Base-by-base conservation (phyloP, 2,888 invertebrate genomes). In the Aspidapion aeneum region DNA sequence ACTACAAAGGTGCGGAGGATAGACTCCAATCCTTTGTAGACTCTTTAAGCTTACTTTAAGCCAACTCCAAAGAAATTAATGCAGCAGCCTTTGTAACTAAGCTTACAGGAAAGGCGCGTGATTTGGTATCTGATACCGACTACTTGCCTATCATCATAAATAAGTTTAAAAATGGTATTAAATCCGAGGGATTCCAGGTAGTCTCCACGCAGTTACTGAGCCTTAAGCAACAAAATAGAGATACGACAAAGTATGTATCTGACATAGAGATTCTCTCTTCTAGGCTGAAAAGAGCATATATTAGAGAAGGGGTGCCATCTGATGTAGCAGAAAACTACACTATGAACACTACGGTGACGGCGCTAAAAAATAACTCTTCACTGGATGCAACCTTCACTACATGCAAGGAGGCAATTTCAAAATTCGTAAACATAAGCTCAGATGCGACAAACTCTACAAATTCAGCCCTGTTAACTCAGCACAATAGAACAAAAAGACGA, bases 271-370 rank as follows among this genome's bases (percentile, higher is more conserved):
- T 18, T 35, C 48, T 59, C 1, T 16, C 61, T n/a, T 18, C 17
- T 21, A 59, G 20, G 2, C 51, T 63, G 9, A 63, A 63, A 57
- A 7, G 59, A 57, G 35, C 61, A 3, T 61, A 61, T 54, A 59
- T 58, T 50, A 56, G 48, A 3, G 63, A 66, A 56, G 63, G 63
- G 5, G 63, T 66, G n/a, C 61, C 63, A 35, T 20, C n/a, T 50
- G 22, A 5, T 12, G 19, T 54, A 35, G 61, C 66, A 1, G 57
- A 65, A 18, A 54, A 1, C 1, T 63, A 65, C 48, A 57, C 60
- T 12, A 55, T 21, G 1, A 21, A 60, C 5, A 54, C 55, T 0
- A 58, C 52, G 5, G 61, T 63, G n/a, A 57, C 57, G n/a, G 54
- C 63, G 20, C 7, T 63, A 18, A 60, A n/a, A 9, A n/a, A 21